Conservation (phyloP, 2,113 vertebrate species). For the Pontoporia blainvillei region DNA sequence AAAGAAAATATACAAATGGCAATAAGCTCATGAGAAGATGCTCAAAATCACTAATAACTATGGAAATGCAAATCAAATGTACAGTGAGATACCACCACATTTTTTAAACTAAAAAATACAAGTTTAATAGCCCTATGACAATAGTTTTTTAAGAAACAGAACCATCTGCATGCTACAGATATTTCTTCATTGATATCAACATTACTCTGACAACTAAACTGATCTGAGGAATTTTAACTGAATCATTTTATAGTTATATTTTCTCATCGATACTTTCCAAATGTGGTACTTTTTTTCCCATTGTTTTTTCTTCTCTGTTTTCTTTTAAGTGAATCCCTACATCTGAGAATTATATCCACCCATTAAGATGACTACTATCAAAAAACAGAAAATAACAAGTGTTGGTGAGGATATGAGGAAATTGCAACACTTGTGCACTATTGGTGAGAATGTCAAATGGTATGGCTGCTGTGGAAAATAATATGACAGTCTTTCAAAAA, state of each 20-base stretch:
- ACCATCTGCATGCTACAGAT: constrained; percentile 54
- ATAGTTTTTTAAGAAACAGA: constrained; percentile 54
- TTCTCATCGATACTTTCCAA: constrained; percentile 37
- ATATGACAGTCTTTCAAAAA: not conserved
- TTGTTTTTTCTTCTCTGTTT: not conserved
- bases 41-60: not conserved
- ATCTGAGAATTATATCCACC: not conserved
- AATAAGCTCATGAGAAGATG: not conserved
- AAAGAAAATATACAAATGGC: not conserved
- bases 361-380: not conserved
- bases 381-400: not conserved
- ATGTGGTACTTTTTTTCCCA: not conserved
- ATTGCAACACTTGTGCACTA: not conserved
- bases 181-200: constrained; percentile 56
- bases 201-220: constrained; percentile 53
- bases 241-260: constrained; percentile 34
- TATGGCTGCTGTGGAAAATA: not conserved
- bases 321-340: constrained; percentile 49
- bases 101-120: constrained; percentile 41
- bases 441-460: not conserved
- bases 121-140: constrained; percentile 61
- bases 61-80: not conserved
- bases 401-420: not conserved
- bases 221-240: constrained; percentile 42
- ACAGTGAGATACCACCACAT: not conserved